Percentiles rank a stretch among this genome's conserved stretches.
Conservation (phyloP, 1,140 invertebrate genomes). For the Chrysoperla carnea region DNA sequence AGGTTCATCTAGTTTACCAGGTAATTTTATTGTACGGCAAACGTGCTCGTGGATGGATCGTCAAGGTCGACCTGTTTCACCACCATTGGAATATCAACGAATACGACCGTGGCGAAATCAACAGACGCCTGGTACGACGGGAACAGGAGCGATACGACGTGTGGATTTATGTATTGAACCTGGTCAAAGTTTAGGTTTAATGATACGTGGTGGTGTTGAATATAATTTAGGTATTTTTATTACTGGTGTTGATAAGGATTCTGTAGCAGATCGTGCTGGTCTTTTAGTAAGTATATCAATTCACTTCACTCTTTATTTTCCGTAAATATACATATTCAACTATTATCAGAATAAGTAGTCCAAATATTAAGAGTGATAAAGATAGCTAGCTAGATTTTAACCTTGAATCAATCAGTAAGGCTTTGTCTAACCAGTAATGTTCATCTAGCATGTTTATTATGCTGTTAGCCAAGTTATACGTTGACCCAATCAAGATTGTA, state of each 20-base stretch:
- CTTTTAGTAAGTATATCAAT: slow-evolving; percentile 49
- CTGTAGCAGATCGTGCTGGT: slow-evolving; percentile 74
- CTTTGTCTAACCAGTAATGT: no score
- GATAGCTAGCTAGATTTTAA: no score
- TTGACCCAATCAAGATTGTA: no score
- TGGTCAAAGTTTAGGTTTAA: slow-evolving; percentile 75
- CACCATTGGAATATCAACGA: slow-evolving; percentile 43
- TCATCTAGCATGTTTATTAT: no score
- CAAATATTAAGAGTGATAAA: no score
- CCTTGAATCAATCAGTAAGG: no score
- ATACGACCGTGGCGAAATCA: slow-evolving; percentile 21
- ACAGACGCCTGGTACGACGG: slow-evolving; percentile 22
- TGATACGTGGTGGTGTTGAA: slow-evolving; percentile 85
- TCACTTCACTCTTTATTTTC: no score
- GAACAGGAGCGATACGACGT: slow-evolving; percentile 19
- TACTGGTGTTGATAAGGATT: slow-evolving; percentile 82
- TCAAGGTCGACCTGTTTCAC: slow-evolving; percentile 69
- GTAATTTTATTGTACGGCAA: slow-evolving; percentile 46
- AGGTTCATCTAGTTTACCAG: slow-evolving; percentile 23
- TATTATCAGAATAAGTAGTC: no score
- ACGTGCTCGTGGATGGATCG: slow-evolving; percentile 86
- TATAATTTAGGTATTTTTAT: slow-evolving; percentile 91
- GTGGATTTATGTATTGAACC: slow-evolving; percentile 74
- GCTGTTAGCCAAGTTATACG: no score
- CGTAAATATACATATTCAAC: no score